These are phyloP conservation scores for Ceratosolen fusciceps DNA, from an alignment of 1,140 invertebrate species.

Conservation along the genomic window DNA sequence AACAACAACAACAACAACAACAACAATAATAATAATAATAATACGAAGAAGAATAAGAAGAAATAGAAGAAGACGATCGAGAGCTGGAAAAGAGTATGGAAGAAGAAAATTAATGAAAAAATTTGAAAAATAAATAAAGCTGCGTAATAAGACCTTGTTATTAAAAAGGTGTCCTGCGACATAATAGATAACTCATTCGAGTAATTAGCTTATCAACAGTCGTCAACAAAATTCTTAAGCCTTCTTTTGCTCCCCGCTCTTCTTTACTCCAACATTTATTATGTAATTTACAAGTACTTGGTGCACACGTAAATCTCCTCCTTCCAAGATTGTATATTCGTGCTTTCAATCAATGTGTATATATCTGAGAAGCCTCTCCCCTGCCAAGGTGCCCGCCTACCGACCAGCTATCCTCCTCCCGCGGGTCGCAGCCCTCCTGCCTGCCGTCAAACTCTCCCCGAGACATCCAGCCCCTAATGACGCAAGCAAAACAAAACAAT, in stretches of 20 bases:
- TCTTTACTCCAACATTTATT: conserved; percentile 30
- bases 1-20: too few species aligned
- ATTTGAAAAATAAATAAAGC: not conserved
- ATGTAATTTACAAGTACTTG: conserved; percentile 38
- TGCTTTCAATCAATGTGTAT: not conserved
- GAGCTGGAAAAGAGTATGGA: too few species aligned
- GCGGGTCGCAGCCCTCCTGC: conserved; percentile 6
- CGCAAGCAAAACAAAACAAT: conserved; percentile 72
- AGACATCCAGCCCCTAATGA: conserved; percentile 63
- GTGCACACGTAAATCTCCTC: conserved; percentile 27
- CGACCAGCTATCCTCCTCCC: conserved; percentile 11
- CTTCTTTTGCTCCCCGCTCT: not conserved
- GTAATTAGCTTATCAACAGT: conserved; percentile 43
- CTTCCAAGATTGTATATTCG: not conserved
- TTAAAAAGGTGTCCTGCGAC: not conserved
- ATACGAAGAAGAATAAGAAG: too few species aligned
- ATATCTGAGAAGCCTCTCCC: too few species aligned
- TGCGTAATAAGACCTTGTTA: not conserved
- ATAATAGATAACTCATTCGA: conserved; percentile 21
- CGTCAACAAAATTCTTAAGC: not conserved
- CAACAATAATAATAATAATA: too few species aligned
- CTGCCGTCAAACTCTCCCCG: not conserved
- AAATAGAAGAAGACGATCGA: too few species aligned
- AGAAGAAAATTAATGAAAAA: not conserved
- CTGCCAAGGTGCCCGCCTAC: not conserved